Evolutionary conservation across 2,113 vertebrate species (phyloP), one percentile per base, ranked within the genome.

Genomic region (Kobus ellipsiprymnus): DNA sequence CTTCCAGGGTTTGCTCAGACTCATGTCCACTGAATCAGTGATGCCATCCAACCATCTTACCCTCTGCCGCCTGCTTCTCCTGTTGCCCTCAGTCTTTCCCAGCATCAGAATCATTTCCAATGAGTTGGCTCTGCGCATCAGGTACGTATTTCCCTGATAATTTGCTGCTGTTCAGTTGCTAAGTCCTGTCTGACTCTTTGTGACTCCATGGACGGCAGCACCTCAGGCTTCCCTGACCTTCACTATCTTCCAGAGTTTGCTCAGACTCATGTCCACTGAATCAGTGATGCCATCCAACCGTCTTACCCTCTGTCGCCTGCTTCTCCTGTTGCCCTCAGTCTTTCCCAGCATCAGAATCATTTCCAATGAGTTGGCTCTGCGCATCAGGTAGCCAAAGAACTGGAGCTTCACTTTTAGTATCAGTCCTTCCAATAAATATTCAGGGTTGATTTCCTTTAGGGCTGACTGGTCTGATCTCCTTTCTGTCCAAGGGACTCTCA

Each of bases 101-200:
- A 71, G 67, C 5, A 12, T 71, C 67, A 40, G 67, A 19, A 23
- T 71, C 1, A 23, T 71, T 71, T 71, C 19, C 67, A 40, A 3
- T 71, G n/a, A 6, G 10, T 12, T 12, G 67, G 67, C n/a, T 71
- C 67, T 71, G 19, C 0, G 10, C 2, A 23, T 40, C n/a, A 40
- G 67, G 67, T 23, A 12, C n/a, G 25, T 16, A 44, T 59, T 29
- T 59, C 8, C 36, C n/a, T 85, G 82, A 19, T 59, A 6, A 85
- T 29, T 40, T 23, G n/a, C 25, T 36, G 33, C 11, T 74, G 10
- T 74, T 40, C n/a, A 40, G 2, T 23, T 40, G 67, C 19, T 25
- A 40, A 40, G 67, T 74, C 19, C 5, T 7, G 67, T 40, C 67
- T 0, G 5, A 74, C 10, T 13, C n/a, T 40, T 71, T 74, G 36